Evolutionary conservation across 2,888 invertebrate species (phyloP), one percentile per base, ranked within the genome.

Genomic region (Kuschelorhynchus macadamiae): DNA sequence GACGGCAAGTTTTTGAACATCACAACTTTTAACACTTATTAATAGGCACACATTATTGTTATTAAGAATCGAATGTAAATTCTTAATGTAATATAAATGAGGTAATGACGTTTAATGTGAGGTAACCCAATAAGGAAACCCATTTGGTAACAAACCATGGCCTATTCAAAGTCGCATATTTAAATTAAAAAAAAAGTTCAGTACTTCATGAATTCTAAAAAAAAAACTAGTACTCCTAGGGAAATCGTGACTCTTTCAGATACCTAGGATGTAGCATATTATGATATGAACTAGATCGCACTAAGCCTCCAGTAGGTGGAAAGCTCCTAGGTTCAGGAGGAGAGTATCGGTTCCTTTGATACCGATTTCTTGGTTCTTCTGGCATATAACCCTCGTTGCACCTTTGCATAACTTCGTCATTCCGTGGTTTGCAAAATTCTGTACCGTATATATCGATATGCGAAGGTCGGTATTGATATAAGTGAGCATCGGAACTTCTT

Each of bases 391-490:
- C 65, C 25, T 53, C 62, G 18, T 53, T 53, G 25, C 30, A 61
- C 30, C 61, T 55, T 8, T 44, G 25, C 3, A 39, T 16, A 12
- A 32, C 42, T 0, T 69, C 60, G 5, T 69, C 69, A 12, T 62
- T 49, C 7, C 42, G 53, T 33, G 33, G 65, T 68, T 86, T 83
- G 77, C 87, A 87, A 85, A 88, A 88, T 67, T 85, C 85, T 25
- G 85, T 88, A 20, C 90, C 91, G 74, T 90, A 92, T 14, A 90
- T 84, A 78, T 91, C 91, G 72, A 90, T 84, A 68, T 89, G 87
- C 53, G 88, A 85, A 12, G 89, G 85, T 73, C 89, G 88, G 75
- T 90, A 90, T 77, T 89, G 87, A 74, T 87, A 86, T 55, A 78
- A 71, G 8, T 81, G 79, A 9, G 85, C 80, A 47, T 87, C 87